Conservation (phyloP, 2,113 vertebrate genomes). For the Artemisiospiza belli region DNA sequence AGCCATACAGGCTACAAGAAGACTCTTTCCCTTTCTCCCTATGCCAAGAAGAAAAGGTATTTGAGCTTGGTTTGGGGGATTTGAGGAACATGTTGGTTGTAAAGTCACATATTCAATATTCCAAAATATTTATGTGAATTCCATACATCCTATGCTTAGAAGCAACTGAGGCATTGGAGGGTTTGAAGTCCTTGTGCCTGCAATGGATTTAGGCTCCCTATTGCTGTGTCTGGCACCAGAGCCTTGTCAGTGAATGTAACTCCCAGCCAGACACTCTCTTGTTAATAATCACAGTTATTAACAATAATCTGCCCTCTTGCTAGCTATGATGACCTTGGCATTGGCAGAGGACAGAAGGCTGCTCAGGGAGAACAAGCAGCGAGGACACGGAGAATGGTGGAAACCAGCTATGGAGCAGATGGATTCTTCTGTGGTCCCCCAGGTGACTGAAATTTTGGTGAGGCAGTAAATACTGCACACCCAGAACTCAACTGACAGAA, state of each 20-base stretch:
- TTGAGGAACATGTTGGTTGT: background rate
- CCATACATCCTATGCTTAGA: fast-evolving
- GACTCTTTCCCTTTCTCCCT: constrained; percentile 82
- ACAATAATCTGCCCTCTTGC: background rate
- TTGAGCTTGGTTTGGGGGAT: background rate
- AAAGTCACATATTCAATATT: background rate
- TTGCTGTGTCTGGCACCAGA: background rate
- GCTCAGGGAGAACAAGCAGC: constrained; percentile 31
- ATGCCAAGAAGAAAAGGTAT: constrained; percentile 78
- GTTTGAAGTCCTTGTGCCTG: background rate
- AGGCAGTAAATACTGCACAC: background rate
- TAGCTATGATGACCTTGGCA: constrained; percentile 55
- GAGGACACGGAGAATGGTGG: constrained; percentile 85
- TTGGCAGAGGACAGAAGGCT: constrained; percentile 46
- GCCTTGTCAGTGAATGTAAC: background rate
- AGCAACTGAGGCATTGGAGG: background rate
- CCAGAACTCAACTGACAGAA: background rate
- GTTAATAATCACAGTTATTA: background rate
- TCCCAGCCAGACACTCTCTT: background rate
- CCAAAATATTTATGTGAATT: background rate
- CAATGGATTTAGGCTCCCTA: background rate
- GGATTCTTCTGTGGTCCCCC: constrained; percentile 91
- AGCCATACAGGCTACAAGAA: constrained; percentile 87
- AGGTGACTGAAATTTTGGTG: constrained; percentile 63
- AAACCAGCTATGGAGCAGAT: constrained; percentile 78